Conservation (phyloP, 2,888 invertebrate species). For the Leistus spinibarbis region DNA sequence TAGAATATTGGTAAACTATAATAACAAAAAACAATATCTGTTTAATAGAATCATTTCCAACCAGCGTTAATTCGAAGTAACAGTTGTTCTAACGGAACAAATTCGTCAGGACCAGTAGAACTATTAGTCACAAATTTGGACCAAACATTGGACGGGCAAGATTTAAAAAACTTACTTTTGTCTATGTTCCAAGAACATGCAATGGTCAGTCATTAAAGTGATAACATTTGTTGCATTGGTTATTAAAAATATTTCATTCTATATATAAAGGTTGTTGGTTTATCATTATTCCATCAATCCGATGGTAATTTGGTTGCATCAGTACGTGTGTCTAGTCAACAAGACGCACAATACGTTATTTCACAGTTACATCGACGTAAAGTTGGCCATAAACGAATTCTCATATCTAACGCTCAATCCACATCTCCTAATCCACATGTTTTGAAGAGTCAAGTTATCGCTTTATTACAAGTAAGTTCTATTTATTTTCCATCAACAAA, state of each 20-base stretch:
- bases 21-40: neutral
- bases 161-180: slow-evolving; percentile 68
- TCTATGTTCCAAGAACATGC: slow-evolving; percentile 69
- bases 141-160: slow-evolving; percentile 68
- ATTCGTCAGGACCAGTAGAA: slow-evolving; percentile 59
- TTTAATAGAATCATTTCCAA: slow-evolving; percentile 8
- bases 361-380: slow-evolving; percentile 83
- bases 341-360: slow-evolving; percentile 76
- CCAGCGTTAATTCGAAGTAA: slow-evolving; percentile 21
- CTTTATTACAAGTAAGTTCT: slow-evolving; percentile 65
- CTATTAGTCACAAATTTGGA: slow-evolving; percentile 74
- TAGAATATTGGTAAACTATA: neutral
- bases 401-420: slow-evolving; percentile 72
- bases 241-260: slow-evolving; percentile 6
- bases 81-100: slow-evolving; percentile 15
- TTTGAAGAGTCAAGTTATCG: slow-evolving; percentile 71
- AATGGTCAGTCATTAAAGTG: slow-evolving; percentile 58
- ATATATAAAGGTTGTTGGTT: slow-evolving; percentile 61
- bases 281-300: slow-evolving; percentile 67
- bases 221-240: neutral
- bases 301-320: slow-evolving; percentile 74
- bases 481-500: too few relatives aligned
- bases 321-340: slow-evolving; percentile 68
- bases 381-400: slow-evolving; percentile 79
- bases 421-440: slow-evolving; percentile 69